Base-by-base conservation (phyloP, 2,113 vertebrate genomes). In the Pedionomus torquatus region DNA sequence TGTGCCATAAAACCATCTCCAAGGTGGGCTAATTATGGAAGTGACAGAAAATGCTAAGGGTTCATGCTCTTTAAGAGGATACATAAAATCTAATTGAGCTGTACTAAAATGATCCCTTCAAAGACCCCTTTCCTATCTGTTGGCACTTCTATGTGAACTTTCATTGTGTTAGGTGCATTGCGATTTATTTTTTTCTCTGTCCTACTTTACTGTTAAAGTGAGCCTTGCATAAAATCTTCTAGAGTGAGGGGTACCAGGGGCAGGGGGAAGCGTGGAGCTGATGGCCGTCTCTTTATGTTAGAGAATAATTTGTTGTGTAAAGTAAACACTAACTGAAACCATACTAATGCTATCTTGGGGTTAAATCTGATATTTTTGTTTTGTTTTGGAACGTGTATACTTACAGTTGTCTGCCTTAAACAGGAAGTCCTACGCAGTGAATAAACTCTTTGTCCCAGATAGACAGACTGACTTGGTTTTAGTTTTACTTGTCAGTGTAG, bases 11-110 rank as follows among this genome's bases (percentile, higher is more conserved):
- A 84, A 35, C 93, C 75, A 94, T 81, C 76, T 90, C 61, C 64
- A 83, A 71, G 95, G 83, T 83, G 39, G 13, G 55, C 98, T 98
- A 98, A 98, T 98, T 98, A 98, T 98, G 98, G 98, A 94, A 87
- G 43, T 71, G 44, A 65, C 71, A 90, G 83, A 97, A 96, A 88
- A 89, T 92, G 68, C 69, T 94, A 79, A 3, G 84, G 86, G 97
- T 97, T 98, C 96, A 93, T 83, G 94, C 95, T 97, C 86, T 95
- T 87, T 89, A 85, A 89, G 69, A 70, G 96, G 92, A 82, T 49
- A 70, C 2, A 25, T 52, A 88, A 71, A 91, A 54, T 81, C 55
- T 72, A n/a, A 78, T 18, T 75, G 33, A 81, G 26, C 76, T 84
- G 37, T 54, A 48, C 71, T 70, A 35, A 86, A 88, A 41, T 77